Conservation (phyloP, 2,888 invertebrate genomes). For the Endotricha flammealis region DNA sequence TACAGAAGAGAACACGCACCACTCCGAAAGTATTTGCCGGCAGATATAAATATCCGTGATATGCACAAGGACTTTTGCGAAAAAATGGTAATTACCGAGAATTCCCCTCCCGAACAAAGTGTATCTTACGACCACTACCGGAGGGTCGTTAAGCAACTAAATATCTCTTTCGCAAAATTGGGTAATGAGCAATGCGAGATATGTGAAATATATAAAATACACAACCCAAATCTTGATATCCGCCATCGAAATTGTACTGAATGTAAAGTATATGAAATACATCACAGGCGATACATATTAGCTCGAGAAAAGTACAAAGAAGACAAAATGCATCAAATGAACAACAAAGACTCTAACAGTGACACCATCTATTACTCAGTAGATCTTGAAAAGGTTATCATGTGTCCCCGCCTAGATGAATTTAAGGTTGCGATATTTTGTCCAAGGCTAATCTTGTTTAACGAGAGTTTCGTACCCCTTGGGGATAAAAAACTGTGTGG, state of each 20-base stretch:
- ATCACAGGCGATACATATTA: no score
- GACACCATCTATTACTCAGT: constrained; percentile 11
- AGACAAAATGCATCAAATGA: no score
- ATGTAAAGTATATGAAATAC: no score
- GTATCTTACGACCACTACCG: constrained; percentile 13
- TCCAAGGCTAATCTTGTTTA: constrained; percentile 17
- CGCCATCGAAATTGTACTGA: no score
- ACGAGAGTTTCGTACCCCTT: constrained; percentile 22
- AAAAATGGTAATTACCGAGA: neutral
- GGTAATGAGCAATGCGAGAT: constrained; percentile 20
- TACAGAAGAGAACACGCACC: constrained; percentile 12
- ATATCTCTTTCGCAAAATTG: constrained; percentile 7
- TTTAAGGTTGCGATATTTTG: constrained; percentile 21
- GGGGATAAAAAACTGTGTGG: constrained; percentile 11
- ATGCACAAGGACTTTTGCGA: constrained; percentile 10
- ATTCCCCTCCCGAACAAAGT: constrained; percentile 3
- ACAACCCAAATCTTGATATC: no score
- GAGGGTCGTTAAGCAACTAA: constrained; percentile 11
- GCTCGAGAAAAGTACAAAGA: no score
- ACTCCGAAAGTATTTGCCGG: constrained; percentile 6
- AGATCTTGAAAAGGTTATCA: constrained; percentile 21
- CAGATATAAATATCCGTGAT: constrained; percentile 5
- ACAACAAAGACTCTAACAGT: no score
- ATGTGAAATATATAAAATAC: no score
- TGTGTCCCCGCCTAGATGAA: constrained; percentile 20